Base-by-base conservation (phyloP, 2,113 vertebrate species). In the Aix galericulata region DNA sequence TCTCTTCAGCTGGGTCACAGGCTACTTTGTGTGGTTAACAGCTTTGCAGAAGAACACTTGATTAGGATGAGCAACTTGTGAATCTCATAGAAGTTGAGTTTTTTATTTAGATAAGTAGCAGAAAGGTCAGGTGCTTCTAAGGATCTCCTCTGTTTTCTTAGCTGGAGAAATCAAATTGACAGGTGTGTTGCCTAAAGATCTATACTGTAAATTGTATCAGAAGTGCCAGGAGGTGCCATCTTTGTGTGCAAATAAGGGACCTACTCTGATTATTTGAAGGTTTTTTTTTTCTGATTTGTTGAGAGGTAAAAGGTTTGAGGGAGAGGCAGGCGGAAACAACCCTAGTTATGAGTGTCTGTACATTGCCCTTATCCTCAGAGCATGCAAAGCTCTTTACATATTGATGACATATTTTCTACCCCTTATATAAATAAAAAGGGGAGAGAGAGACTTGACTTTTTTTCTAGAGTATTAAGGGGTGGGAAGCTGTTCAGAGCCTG, bases 81-180 rank as follows among this genome's bases (percentile, higher is more conserved):
- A 93, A 89, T 80, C 31, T 88, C 16, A 16, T 58, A 71, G 32
- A 12, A 40, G 87, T 92, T 55, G 64, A 83, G 50, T 82, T 71
- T 95, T 79, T 53, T 52, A 26, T 92, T 93, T 94, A 89, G 85
- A 34, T 81, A 94, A 89, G n/a, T 73, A 89, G 31, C 75, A 89
- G 44, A 69, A 95, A 96, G 72, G 74, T 93, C 93, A 95, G 50
- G 59, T 27, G 40, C 5, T 81, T 96, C 56, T 92, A 52, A 84
- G 31, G 58, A 76, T 81, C 48, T 81, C 32, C 17, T 93, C 48
- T 34, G 6, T 6, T 83, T 11, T 26, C 32, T 69, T 82, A 91
- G 66, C 40, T 32, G 48, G 29, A 89, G 53, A 92, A 96, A 96
- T 87, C 62, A 86, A 93, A 69, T 9, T 89, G 59, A 58, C 64